Base-by-base conservation (phyloP, 2,888 invertebrate genomes). In the Sinhomidia bicolor region DNA sequence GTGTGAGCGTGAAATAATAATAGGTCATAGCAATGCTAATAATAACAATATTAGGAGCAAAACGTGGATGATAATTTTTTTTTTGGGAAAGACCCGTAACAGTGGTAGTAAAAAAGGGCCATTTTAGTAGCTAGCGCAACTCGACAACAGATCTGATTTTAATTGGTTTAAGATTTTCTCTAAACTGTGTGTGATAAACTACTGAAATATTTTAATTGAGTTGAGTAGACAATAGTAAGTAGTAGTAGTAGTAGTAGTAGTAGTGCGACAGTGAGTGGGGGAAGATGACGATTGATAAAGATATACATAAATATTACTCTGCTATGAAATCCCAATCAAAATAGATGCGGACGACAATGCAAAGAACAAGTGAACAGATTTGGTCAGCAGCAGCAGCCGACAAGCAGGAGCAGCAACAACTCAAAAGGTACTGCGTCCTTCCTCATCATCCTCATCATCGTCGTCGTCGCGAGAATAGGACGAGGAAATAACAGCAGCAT, bases 401-500 rank as follows among this genome's bases (percentile, higher is more conserved):
- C 68, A 41, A 71, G 20, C 41, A 44, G 36, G 36, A 71, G 41
- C 65, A 65, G 65, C 41, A 41, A 20, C 36, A 41, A 36, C 60
- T 10, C 26, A 71, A 41, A 3, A 71, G 17, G 36, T 36, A 20
- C 41, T 71, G 68, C 26, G 68, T 44, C 68, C 68, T 71, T 71
- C 68, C 20, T 71, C 65, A 7, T 65, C 68, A 71, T 44, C 68
- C 7, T 71, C 41, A 29, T 71, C 68, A 20, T 29, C 20, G 68
- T 44, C 68, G 68, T 71, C n/a, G n/a, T n/a, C n/a, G n/a, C n/a
- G 68, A 71, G 41, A 23, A 71, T 71, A 71, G 41, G 68, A 71
- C 68, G 68, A 17, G 3, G 23, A 26, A 60, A 20, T 26, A 41
- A 36, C 44, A 41, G 9, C 36, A 17, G 17, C 20, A 71, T 6